Base-by-base conservation (phyloP, 2,888 invertebrate species). In the Camptogramma bilineatum region DNA sequence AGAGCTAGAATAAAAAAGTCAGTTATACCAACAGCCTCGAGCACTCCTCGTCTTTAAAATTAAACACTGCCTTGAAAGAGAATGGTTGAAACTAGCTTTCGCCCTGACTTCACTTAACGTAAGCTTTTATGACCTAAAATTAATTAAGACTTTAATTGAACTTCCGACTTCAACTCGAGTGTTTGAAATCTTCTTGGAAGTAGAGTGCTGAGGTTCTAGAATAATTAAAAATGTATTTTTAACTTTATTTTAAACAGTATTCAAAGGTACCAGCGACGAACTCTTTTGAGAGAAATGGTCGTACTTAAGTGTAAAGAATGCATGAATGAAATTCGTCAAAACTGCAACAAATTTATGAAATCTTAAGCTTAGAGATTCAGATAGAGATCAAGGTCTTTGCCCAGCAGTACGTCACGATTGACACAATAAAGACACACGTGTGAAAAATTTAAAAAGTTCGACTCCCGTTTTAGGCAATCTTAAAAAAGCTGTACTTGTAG, bases 111-210 rank as follows among this genome's bases (percentile, higher is more conserved):
- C 56, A 61, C 64, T 65, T 54, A 19, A 28, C 21, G 34, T 48
- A 57, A 64, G 59, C 61, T 69, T 52, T 66, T 70, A 68, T 60
- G 64, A 60, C 70, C 60, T 53, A 58, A 68, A 71, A 66, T 70
- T 64, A 66, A 70, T 70, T 66, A 70, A 63, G 62, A 68, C 66
- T 64, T 71, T 64, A 68, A 68, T 68, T 66, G 62, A 62, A 66
- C 62, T 59, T 52, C 69, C 65, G 67, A 66, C 63, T 63, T 63
- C 46, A 16, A 64, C 62, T 63, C 55, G 66, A 70, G 62, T 68
- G 64, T 68, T 64, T 68, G 60, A 58, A 54, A 58, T 57, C 50
- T 54, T 62, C 64, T 64, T 55, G 31, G 52, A 60, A 55, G 51
- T 58, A 51, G 21, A 69, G 64, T 66, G 64, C 66, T 21, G 55